phyloP scores from a whole-genome alignment of 35 echinoderm and acorn worm species.

The Ophioderma brevispina region DNA sequence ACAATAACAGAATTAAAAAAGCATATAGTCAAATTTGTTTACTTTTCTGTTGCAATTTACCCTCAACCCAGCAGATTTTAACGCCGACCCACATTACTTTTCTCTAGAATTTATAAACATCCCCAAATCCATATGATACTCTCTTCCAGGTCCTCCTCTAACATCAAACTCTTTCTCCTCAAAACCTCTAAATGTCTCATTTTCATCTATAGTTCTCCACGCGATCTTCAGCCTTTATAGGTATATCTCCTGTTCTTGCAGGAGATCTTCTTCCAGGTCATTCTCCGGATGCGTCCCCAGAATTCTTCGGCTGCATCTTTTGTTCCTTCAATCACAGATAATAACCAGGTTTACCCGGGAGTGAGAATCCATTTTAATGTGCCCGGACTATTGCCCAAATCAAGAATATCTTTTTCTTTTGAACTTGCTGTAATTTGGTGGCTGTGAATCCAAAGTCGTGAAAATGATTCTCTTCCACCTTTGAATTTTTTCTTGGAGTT shows the following conservation, averaged over 20 bases:
- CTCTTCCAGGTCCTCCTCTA: conserved; percentile 67
- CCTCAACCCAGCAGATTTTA: conserved; percentile 92
- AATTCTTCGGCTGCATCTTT: conserved; percentile 74
- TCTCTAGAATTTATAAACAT: conserved; percentile 84
- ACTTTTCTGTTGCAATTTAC: conserved; percentile 63
- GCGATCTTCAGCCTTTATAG: conserved; percentile 21
- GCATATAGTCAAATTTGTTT: no score
- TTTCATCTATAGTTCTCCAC: conserved; percentile 30
- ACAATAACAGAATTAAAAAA: no score
- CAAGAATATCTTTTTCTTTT: conserved; percentile 87
- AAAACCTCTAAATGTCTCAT: conserved; percentile 69
- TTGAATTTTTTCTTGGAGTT: conserved; percentile 18
- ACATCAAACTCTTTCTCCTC: conserved; percentile 88
- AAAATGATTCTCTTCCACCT: conserved; percentile 43
- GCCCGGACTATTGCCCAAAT: conserved; percentile 46
- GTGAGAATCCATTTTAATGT: conserved; percentile 80
- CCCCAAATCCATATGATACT: conserved; percentile 98
- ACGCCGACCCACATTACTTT: conserved; percentile 67
- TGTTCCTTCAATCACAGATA: conserved; percentile 86
- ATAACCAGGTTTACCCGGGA: conserved; percentile 98
- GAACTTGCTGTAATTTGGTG: conserved; percentile 97
- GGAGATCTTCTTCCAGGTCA: conserved; percentile 96
- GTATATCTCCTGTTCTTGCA: conserved; percentile 91
- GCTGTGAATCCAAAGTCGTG: conserved; percentile 95
- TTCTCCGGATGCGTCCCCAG: conserved; percentile 69